These are phyloP conservation scores for Sarcophilus harrisii DNA, from an alignment of 2,797 vertebrate genomes.

Conservation along the genomic window DNA sequence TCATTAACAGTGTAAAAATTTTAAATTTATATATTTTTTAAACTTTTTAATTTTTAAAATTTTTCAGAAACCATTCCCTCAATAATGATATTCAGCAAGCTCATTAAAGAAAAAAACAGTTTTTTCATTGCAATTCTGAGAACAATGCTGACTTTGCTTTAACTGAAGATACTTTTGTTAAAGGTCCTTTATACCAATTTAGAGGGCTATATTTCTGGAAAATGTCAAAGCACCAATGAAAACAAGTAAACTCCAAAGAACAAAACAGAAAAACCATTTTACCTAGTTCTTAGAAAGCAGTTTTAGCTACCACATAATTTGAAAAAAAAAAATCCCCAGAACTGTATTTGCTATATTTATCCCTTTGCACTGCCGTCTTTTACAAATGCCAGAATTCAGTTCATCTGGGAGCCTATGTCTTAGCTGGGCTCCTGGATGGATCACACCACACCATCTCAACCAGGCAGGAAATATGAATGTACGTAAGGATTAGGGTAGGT, in stretches of 20 bases:
- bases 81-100: neutral
- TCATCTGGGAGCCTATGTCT: slow-evolving; percentile 68
- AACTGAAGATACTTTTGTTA: neutral
- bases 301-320: slow-evolving; percentile 49
- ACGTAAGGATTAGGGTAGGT: slow-evolving; percentile 70
- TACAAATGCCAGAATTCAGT: slow-evolving; percentile 70
- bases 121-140: neutral
- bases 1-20: neutral
- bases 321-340: neutral
- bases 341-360: slow-evolving; percentile 36
- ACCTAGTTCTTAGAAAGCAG: slow-evolving; percentile 41
- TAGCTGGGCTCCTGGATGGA: slow-evolving; percentile 57
- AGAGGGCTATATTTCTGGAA: slow-evolving; percentile 6
- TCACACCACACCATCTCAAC: slow-evolving; percentile 50
- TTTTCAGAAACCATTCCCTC: neutral
- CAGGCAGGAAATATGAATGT: slow-evolving; percentile 70
- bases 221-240: neutral
- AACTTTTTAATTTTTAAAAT: neutral
- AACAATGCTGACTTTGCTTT: neutral
- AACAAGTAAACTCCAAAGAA: neutral
- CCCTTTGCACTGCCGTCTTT: slow-evolving; percentile 68
- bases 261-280: slow-evolving; percentile 3
- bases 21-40: neutral
- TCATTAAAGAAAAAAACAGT: neutral
- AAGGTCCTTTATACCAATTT: neutral